Percentiles rank a stretch among this genome's conserved stretches.
These are phyloP conservation scores for Drosophila algonquin DNA, from an alignment of 2,888 invertebrate species.

Conservation along the genomic window DNA sequence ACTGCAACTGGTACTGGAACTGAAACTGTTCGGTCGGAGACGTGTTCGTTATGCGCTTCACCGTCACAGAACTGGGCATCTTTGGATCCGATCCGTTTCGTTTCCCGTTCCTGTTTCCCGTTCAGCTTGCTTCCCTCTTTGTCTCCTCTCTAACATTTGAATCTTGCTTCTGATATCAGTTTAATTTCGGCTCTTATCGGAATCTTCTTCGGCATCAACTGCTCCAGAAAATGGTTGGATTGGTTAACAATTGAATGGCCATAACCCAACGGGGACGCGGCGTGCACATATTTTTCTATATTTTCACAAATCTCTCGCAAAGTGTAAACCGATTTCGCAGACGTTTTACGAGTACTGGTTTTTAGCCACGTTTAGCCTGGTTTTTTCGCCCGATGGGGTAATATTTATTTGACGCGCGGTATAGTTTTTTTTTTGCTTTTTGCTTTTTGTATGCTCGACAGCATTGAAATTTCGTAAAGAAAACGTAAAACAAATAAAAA, in stretches of 20 bases:
- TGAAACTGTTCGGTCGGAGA: slow-evolving; percentile 13
- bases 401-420: slow-evolving; percentile 41
- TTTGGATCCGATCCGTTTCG: slow-evolving; percentile 45
- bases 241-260: background rate
- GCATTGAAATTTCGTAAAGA: slow-evolving; percentile 67
- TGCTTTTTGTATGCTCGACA: slow-evolving; percentile 50
- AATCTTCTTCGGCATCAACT: slow-evolving; percentile 6
- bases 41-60: slow-evolving; percentile 43
- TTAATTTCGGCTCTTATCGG: slow-evolving; percentile 2
- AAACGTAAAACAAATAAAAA: slow-evolving; percentile 69
- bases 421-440: background rate
- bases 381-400: background rate
- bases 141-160: too few species aligned
- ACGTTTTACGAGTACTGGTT: background rate
- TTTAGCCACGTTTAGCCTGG: background rate
- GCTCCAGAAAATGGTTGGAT: background rate
- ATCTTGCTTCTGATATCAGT: background rate
- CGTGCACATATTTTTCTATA: slow-evolving; percentile 20
- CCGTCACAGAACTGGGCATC: slow-evolving; percentile 63
- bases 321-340: background rate
- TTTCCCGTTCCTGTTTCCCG: slow-evolving; percentile 8
- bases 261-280: background rate
- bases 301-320: slow-evolving; percentile 15
- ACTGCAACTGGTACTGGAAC: slow-evolving; percentile 8
- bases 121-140: slow-evolving; percentile 8